Conservation (phyloP, 2,797 vertebrate species). For the Denticeps clupeoides region DNA sequence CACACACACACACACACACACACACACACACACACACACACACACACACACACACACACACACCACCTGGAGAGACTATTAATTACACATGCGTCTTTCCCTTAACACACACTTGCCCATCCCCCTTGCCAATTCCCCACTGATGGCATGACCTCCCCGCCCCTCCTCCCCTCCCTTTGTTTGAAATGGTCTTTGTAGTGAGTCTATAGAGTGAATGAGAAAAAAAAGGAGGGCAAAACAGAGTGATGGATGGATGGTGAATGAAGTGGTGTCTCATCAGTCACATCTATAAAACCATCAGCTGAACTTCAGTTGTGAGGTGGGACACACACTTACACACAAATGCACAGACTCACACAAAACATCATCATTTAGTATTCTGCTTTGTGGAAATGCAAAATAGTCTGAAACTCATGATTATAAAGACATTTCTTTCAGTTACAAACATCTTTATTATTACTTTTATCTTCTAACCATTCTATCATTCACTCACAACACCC, state of each 20-base stretch:
- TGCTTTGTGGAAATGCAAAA: neutral
- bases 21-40: neutral
- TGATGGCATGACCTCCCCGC: no score
- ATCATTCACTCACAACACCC: no score
- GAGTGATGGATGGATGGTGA: no score
- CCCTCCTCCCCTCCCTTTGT: slow-evolving; percentile 6
- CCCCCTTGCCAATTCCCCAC: slow-evolving; percentile 8
- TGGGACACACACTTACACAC: neutral
- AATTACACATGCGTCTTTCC: slow-evolving; percentile 12
- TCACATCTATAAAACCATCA: slow-evolving; percentile 28
- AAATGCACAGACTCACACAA: slow-evolving; percentile 7
- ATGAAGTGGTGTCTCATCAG: slow-evolving; percentile 36
- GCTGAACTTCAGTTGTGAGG: slow-evolving; percentile 27
- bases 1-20: neutral
- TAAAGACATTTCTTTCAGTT: neutral
- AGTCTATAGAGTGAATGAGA: slow-evolving; percentile 16
- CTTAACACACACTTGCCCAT: slow-evolving; percentile 12
- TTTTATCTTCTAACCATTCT: no score
- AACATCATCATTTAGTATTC: neutral
- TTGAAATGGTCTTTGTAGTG: neutral
- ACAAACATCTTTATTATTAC: no score
- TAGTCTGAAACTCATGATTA: neutral
- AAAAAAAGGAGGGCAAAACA: slow-evolving; percentile 22
- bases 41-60: neutral
- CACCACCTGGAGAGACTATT: slow-evolving; percentile 23